Conservation (phyloP, 2,797 vertebrate genomes). For the Poecilia picta region DNA sequence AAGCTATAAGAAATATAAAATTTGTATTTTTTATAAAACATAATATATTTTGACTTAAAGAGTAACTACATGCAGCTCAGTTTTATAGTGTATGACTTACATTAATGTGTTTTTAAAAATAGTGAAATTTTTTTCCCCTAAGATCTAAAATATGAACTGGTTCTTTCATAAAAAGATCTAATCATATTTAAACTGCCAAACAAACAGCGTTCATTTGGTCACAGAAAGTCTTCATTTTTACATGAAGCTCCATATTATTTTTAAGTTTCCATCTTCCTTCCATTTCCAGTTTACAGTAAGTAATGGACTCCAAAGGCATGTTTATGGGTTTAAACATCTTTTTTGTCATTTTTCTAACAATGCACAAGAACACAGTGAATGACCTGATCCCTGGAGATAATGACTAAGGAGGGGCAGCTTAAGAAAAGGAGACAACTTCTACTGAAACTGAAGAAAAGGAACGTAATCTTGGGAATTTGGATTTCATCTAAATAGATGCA, state of each 20-base stretch:
- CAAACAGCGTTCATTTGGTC: background rate
- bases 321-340: slow-evolving; percentile 22
- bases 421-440: slow-evolving; percentile 50
- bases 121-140: background rate
- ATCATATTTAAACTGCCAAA: background rate
- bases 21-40: too few species aligned
- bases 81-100: too few species aligned
- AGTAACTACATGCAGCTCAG: too few species aligned
- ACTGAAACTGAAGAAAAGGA: slow-evolving; percentile 67
- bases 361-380: slow-evolving; percentile 60
- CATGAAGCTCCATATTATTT: background rate
- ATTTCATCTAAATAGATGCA: slow-evolving; percentile 37
- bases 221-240: background rate
- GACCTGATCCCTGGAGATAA: slow-evolving; percentile 66
- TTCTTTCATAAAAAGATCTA: background rate
- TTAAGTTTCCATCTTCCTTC: background rate
- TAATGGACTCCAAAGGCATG: slow-evolving; percentile 19
- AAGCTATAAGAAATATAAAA: too few species aligned
- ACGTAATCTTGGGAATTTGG: slow-evolving; percentile 62
- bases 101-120: too few species aligned
- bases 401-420: slow-evolving; percentile 56
- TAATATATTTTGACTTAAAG: too few species aligned
- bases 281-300: slow-evolving; percentile 11
- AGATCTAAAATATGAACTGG: background rate
- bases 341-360: slow-evolving; percentile 53